Conservation (phyloP, 2,797 vertebrate species). For the Gephyroberyx darwinii region DNA sequence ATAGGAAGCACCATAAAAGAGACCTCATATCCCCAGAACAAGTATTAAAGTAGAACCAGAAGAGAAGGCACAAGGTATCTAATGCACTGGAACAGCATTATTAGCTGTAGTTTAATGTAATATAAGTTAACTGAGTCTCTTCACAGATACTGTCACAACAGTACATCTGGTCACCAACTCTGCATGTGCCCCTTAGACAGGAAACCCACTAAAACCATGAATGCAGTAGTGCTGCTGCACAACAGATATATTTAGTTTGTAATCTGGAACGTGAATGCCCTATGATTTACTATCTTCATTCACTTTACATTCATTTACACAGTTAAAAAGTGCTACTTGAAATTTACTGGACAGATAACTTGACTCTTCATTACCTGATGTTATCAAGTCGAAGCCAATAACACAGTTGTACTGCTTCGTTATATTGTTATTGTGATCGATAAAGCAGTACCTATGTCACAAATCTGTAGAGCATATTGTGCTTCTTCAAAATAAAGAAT, state of each 20-base stretch:
- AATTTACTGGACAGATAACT: neutral
- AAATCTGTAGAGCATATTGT: neutral
- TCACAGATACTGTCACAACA: neutral
- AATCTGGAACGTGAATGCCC: conserved; percentile 4
- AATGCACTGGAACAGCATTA: neutral
- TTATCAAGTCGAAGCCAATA: neutral
- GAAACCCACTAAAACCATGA: conserved; percentile 31
- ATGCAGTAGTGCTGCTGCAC: conserved; percentile 6
- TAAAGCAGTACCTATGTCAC: neutral
- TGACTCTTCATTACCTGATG: neutral
- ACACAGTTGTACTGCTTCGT: neutral
- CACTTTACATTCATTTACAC: neutral
- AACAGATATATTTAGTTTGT: conserved; percentile 41
- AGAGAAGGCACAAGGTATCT: neutral
- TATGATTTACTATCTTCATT: conserved; percentile 14
- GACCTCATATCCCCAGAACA: no score
- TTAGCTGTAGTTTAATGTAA: neutral
- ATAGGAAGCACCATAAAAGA: no score
- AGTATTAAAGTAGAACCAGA: neutral
- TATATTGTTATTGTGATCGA: neutral
- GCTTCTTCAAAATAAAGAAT: neutral
- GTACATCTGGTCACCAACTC: neutral
- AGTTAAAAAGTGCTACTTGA: neutral
- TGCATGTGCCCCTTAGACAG: neutral
- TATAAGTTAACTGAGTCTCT: neutral